phyloP scores from a whole-genome alignment of 1,140 invertebrate genomes.

The Microvelia longipes region DNA sequence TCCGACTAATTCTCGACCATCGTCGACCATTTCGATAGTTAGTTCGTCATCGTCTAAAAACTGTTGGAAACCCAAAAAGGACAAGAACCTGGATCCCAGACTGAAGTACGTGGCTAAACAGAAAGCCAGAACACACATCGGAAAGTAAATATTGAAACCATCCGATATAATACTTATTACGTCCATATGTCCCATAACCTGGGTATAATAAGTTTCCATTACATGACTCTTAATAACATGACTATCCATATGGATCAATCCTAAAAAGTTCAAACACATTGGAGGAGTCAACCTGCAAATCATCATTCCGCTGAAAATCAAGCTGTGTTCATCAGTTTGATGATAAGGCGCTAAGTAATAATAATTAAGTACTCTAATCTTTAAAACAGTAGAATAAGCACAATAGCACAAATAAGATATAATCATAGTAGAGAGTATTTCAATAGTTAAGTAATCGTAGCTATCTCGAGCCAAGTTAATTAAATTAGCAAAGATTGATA shows the following conservation, averaged over 20 bases:
- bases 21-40: conserved; percentile 80
- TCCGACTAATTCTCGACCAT: conserved; percentile 79
- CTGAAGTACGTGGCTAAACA: conserved; percentile 91
- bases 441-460: conserved; percentile 89
- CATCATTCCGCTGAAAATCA: conserved; percentile 94
- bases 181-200: conserved; percentile 99
- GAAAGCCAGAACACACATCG: conserved; percentile 86
- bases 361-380: conserved; percentile 88
- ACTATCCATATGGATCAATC: conserved; percentile 94
- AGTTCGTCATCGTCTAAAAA: conserved; percentile 88
- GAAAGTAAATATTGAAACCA: conserved; percentile 98
- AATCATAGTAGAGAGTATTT: conserved; percentile 77
- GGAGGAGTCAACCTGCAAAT: conserved; percentile 92
- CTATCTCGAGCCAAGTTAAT: conserved; percentile 60
- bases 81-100: conserved; percentile 74
- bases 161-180: conserved; percentile 91
- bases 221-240: conserved; percentile 74
- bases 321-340: conserved; percentile 95
- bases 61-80: conserved; percentile 85
- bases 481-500: conserved; percentile 90
- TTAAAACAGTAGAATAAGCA: conserved; percentile 93
- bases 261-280: conserved; percentile 95
- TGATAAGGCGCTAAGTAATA: conserved; percentile 95
- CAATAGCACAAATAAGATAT: conserved; percentile 93
- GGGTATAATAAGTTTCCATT: conserved; percentile 75